Evolutionary conservation across 2,113 vertebrate genomes (phyloP).

Genomic region (Procavia capensis): DNA sequence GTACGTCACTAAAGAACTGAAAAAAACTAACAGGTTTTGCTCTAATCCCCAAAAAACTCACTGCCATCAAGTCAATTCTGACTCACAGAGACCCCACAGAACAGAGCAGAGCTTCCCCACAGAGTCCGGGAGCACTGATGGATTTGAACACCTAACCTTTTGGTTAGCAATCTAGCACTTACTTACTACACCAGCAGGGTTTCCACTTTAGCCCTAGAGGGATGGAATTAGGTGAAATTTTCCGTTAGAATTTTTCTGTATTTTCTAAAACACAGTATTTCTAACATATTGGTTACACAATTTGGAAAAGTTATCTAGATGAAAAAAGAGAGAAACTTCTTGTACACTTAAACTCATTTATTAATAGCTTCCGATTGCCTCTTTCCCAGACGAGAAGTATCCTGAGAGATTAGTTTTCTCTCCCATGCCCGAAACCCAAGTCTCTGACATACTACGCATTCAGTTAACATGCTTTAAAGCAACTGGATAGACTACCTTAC

Average conservation of each 20-base stretch:
- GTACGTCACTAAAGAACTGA: not conserved
- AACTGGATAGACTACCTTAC: not conserved
- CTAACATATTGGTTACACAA: not conserved
- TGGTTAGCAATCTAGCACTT: no score
- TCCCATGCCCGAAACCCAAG: not conserved
- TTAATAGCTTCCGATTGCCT: not conserved
- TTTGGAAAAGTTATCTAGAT: not conserved
- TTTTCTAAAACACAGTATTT: constrained; percentile 14
- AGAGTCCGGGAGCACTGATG: no score
- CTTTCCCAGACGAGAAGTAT: not conserved
- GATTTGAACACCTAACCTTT: no score
- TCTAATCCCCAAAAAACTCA: not conserved
- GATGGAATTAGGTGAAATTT: not conserved
- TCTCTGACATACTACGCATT: not conserved
- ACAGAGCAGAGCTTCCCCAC: no score
- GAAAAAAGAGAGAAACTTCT: not conserved
- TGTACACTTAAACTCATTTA: not conserved
- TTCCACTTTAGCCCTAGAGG: no score
- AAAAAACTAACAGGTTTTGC: not conserved
- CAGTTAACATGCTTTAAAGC: not conserved
- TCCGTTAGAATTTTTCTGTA: not conserved
- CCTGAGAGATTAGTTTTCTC: not conserved
- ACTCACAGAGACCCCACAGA: no score
- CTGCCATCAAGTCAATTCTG: no score
- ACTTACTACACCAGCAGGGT: no score